Conservation (phyloP, 2,888 invertebrate genomes). For the Parelbella ahira region DNA sequence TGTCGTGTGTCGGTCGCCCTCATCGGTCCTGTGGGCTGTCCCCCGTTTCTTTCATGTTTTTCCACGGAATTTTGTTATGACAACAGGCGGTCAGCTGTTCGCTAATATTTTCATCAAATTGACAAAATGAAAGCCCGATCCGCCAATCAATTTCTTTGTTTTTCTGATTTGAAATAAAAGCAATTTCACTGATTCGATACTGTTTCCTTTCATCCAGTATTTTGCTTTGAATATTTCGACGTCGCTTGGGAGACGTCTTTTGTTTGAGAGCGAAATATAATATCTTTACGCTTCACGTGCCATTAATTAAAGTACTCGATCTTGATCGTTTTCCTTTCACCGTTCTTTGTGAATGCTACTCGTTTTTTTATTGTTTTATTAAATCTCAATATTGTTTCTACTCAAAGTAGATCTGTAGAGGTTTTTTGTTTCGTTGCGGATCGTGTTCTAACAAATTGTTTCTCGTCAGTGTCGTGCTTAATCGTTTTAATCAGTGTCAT, state of each 20-base stretch:
- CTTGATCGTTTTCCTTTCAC: conserved; percentile 1
- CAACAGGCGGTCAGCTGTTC: conserved; percentile 61
- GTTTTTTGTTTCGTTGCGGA: conserved; percentile 1
- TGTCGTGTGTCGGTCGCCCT: conserved; percentile 46
- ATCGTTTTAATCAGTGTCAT: conserved; percentile 11
- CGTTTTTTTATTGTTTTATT: conserved; percentile 6
- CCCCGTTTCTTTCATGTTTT: conserved; percentile 53
- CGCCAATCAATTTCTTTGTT: neutral
- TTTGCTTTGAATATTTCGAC: conserved; percentile 5
- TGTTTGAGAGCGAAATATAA: conserved; percentile 6
- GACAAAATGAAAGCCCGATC: conserved; percentile 4
- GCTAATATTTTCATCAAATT: conserved; percentile 33
- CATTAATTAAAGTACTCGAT: conserved; percentile 8
- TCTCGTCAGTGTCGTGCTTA: conserved; percentile 11
- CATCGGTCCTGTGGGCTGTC: conserved; percentile 39
- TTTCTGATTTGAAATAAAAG: neutral
- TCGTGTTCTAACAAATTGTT: conserved; percentile 5
- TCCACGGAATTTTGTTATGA: conserved; percentile 54
- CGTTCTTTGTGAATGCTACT: neutral
- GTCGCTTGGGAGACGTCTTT: neutral
- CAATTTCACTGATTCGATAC: conserved; percentile 4
- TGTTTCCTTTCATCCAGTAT: conserved; percentile 6
- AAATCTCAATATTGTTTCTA: conserved; percentile 8
- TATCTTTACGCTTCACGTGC: neutral
- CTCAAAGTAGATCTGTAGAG: conserved; percentile 3